Evolutionary conservation across 2,888 invertebrate species (phyloP).

Genomic region (Watsonalla cultraria): DNA sequence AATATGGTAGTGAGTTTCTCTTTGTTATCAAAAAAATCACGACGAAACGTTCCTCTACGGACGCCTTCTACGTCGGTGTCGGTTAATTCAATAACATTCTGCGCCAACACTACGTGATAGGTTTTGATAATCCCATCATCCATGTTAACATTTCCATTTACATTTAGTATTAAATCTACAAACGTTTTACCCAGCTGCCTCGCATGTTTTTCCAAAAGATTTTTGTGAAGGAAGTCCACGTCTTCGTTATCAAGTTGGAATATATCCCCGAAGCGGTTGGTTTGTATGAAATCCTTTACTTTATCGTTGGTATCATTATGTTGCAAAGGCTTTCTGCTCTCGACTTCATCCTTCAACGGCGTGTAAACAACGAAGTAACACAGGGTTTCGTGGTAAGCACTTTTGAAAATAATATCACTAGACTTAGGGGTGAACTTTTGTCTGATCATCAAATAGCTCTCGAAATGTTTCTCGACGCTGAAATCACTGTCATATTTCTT

Average conservation of each 20-base stretch:
- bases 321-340: neutral
- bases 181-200: slow-evolving; percentile 25
- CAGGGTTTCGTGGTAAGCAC: slow-evolving; percentile 22
- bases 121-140: slow-evolving; percentile 27
- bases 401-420: slow-evolving; percentile 28
- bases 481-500: slow-evolving; percentile 23
- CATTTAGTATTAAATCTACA: slow-evolving; percentile 22
- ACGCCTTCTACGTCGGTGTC: slow-evolving; percentile 7
- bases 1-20: slow-evolving; percentile 19
- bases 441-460: slow-evolving; percentile 1
- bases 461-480: slow-evolving; percentile 9
- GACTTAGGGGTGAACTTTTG: slow-evolving; percentile 5
- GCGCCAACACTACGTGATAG: slow-evolving; percentile 34
- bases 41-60: slow-evolving; percentile 23
- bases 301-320: neutral
- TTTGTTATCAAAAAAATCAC: slow-evolving; percentile 27
- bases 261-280: slow-evolving; percentile 13
- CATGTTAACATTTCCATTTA: slow-evolving; percentile 23
- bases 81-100: slow-evolving; percentile 23
- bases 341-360: neutral
- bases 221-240: slow-evolving; percentile 20
- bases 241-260: slow-evolving; percentile 30
- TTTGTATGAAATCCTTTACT: slow-evolving; percentile 13
- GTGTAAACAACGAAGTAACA: slow-evolving; percentile 26
- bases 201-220: slow-evolving; percentile 24